phyloP scores from a whole-genome alignment of 2,888 invertebrate genomes.

The Sericinus montela region DNA sequence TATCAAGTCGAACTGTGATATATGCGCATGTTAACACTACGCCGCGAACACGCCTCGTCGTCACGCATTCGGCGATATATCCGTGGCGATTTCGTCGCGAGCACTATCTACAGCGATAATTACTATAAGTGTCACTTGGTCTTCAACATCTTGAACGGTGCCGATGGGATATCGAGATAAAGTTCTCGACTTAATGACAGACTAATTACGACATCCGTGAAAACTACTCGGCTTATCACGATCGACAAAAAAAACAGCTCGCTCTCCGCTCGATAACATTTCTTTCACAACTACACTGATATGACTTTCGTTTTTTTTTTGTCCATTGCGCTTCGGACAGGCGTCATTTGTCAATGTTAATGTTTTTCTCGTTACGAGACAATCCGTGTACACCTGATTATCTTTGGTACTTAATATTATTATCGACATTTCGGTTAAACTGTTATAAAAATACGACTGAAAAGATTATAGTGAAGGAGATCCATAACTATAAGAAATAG shows the following conservation, averaged over 20 bases:
- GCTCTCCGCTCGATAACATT: constrained; percentile 13
- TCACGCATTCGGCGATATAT: constrained; percentile 44
- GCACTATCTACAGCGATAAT: constrained; percentile 3
- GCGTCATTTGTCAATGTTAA: constrained; percentile 19
- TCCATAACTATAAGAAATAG: too few species aligned
- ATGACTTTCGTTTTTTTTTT: constrained; percentile 21
- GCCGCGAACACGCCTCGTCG: constrained; percentile 68
- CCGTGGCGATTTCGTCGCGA: constrained; percentile 30
- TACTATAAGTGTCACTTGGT: constrained; percentile 19
- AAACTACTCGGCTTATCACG: constrained; percentile 25
- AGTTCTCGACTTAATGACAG: constrained; percentile 45
- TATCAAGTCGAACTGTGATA: constrained; percentile 65
- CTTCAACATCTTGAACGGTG: constrained; percentile 27
- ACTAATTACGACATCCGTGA: constrained; percentile 44
- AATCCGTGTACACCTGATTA: constrained; percentile 8
- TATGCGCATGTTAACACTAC: constrained; percentile 73
- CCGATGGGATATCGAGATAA: constrained; percentile 46
- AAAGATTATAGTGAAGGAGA: too few species aligned
- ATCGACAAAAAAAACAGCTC: constrained; percentile 23
- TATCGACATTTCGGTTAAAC: constrained; percentile 4
- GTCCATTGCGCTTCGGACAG: constrained; percentile 4
- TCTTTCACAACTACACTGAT: constrained; percentile 19
- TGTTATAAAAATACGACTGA: not conserved
- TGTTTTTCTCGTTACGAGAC: constrained; percentile 4
- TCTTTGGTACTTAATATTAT: constrained; percentile 4